Evolutionary conservation across 1,140 invertebrate genomes (phyloP).

Genomic region (Oreohelix idahoensis): DNA sequence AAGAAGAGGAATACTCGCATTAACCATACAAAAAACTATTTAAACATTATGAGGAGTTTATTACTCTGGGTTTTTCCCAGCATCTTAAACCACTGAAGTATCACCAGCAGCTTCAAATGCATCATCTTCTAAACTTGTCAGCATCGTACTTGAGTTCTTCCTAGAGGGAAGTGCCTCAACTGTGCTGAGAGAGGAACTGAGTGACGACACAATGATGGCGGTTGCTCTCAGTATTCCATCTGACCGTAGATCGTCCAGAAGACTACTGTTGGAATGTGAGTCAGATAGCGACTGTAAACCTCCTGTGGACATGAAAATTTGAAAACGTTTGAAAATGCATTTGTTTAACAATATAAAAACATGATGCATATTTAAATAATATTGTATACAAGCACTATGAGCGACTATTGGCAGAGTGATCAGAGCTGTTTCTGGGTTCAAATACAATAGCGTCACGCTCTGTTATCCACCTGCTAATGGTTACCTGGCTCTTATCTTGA

Average conservation of each 20-base stretch:
- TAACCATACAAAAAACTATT: no score
- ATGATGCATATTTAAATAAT: no score
- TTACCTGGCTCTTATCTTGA: no score
- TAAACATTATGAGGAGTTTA: no score
- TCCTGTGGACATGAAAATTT: neutral
- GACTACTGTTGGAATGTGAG: neutral
- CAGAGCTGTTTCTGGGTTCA: no score
- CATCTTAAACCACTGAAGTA: neutral
- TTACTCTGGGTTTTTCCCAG: no score
- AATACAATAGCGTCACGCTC: no score
- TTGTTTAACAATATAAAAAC: no score
- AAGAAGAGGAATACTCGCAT: no score
- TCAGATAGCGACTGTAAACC: neutral
- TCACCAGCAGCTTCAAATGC: neutral
- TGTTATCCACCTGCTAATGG: no score
- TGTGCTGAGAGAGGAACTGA: neutral
- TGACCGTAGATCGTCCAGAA: neutral
- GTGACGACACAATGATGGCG: neutral
- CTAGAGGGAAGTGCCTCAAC: neutral
- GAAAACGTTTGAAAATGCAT: neutral
- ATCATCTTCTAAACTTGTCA: neutral
- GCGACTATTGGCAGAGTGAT: no score
- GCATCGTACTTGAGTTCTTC: neutral
- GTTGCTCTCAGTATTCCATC: neutral
- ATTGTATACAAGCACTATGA: no score